Base-by-base conservation (phyloP, 2,113 vertebrate genomes). In the Glaucomys volans region DNA sequence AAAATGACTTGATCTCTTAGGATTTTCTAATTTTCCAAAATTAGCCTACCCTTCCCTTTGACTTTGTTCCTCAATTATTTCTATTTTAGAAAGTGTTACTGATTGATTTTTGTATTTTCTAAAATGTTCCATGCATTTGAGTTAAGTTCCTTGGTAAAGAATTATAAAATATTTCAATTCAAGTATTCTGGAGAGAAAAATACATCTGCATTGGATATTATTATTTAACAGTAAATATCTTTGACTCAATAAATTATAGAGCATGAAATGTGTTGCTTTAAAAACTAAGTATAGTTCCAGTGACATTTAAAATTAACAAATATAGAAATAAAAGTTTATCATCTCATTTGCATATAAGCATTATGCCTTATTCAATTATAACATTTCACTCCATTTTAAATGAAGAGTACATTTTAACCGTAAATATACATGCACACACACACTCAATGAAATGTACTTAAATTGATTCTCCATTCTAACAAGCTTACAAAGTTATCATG, bases 181-280 rank as follows among this genome's bases (percentile, higher is more conserved):
- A 84, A 87, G 2, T 79, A 91, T 77, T 87, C 22, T 84, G 9
- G 8, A 86, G 24, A 86, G 12, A 7, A 69, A 93, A 79, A 81
- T 62, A 59, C 0, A 84, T 62, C 22, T 75, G 0, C 1, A n/a
- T 87, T 57, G 76, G 4, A 42, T 0, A 72, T 66, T 92, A 74
- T 71, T 79, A 82, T 91, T 90, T 80, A 91, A 64, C 67, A 67
- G 44, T 69, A 42, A 90, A 42, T 52, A 52, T 66, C 91, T 95
- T 91, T 82, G n/a, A 94, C 40, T 91, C 28, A 90, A 37, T 88
- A 9, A 77, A 69, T 94, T 95, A 54, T 69, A 91, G 66, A 87
- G 8, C 77, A 66, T 69, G 7, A 59, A 83, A 62, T 59, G 71
- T 76, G 18, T 84, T 92, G 12, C 24, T 90, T 94, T 87, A 72